A percentile compares a stretch with the other conserved stretches of the same genome.
Conservation (phyloP, 2,113 vertebrate genomes). For the Romanogobio albipinnatus region DNA sequence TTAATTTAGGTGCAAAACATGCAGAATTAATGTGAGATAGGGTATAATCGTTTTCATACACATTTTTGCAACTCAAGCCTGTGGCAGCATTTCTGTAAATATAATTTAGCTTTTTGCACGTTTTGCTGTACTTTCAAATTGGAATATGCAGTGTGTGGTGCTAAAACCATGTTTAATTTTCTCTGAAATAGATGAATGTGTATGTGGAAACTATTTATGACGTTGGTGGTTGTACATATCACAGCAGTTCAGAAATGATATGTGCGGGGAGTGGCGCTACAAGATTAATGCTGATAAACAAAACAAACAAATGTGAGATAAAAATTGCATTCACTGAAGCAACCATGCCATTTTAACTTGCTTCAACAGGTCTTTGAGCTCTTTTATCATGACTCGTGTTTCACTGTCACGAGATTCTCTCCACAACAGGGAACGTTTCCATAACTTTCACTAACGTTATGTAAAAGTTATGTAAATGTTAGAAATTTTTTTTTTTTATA, state of each 20-base stretch:
- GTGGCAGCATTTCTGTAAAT: neutral
- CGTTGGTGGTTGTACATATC: neutral
- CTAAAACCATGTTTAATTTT: neutral
- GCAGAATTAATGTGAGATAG: neutral
- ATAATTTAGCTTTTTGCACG: neutral
- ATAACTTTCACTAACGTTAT: too few relatives aligned
- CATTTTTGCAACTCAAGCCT: neutral
- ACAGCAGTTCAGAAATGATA: neutral
- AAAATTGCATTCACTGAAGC: neutral
- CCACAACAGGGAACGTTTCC: too few relatives aligned
- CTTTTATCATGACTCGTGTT: too few relatives aligned
- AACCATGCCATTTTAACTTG: neutral
- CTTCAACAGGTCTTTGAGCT: neutral
- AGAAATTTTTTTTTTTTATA: too few relatives aligned
- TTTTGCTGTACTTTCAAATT: neutral
- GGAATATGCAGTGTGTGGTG: neutral
- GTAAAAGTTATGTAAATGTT: too few relatives aligned
- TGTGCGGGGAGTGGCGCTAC: neutral
- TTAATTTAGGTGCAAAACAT: neutral
- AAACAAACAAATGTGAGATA: neutral
- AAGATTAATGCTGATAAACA: neutral
- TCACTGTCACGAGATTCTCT: too few relatives aligned
- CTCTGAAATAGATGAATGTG: neutral
- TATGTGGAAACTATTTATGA: neutral
- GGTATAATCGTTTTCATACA: neutral